A percentile compares a stretch with the other conserved stretches of the same genome.
Conservation (phyloP, 2,888 invertebrate genomes). For the Willowsia nigromaculata region DNA sequence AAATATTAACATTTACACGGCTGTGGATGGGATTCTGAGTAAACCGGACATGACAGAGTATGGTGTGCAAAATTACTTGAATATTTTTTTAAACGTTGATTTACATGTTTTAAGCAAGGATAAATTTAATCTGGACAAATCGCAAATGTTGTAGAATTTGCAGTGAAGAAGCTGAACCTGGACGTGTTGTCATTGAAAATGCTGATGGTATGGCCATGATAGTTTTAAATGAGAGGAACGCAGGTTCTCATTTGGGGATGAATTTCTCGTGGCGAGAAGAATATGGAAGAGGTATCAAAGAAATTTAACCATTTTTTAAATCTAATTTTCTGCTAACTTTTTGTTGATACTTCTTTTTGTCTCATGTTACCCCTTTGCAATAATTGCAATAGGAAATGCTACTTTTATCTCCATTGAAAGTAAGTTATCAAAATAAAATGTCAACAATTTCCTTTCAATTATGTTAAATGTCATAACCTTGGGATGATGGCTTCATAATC, state of each 20-base stretch:
- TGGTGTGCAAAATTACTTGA: not conserved
- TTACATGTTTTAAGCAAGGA: not conserved
- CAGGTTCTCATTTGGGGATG: not conserved
- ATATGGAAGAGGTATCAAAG: not conserved
- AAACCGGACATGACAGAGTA: conserved; percentile 20
- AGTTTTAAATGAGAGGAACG: not conserved
- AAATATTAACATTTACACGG: conserved; percentile 4
- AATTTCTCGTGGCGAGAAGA: conserved; percentile 43
- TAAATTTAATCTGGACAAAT: too few relatives aligned
- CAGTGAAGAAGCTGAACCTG: not conserved
- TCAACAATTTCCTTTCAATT: not conserved
- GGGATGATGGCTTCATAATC: not conserved
- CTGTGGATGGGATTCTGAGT: conserved; percentile 26
- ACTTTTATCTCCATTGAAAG: conserved; percentile 19
- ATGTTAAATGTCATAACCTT: too few relatives aligned
- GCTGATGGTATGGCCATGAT: conserved; percentile 46
- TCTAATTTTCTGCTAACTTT: not conserved
- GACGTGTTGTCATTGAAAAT: not conserved
- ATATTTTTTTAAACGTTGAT: not conserved
- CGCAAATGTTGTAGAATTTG: not conserved
- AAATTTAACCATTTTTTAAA: not conserved
- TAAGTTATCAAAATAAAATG: conserved; percentile 10
- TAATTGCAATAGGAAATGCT: conserved; percentile 1
- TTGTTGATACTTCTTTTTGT: too few relatives aligned
- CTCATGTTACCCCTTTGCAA: not conserved